These are phyloP conservation scores for Pluvianellus socialis DNA, from an alignment of 2,113 vertebrate species.

Conservation along the genomic window DNA sequence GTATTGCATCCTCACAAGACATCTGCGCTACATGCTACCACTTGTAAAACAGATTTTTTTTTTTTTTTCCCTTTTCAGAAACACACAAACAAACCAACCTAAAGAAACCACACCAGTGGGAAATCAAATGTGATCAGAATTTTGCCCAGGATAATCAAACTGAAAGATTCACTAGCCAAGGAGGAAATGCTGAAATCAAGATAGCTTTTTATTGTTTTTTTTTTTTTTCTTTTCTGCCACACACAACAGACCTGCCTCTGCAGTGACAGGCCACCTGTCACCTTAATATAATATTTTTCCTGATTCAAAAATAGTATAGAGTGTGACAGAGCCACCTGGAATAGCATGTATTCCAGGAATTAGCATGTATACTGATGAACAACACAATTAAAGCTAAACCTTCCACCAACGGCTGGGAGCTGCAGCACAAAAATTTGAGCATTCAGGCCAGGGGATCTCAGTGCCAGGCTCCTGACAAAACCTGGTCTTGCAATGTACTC, in stretches of 20 bases:
- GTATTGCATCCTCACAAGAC: not conserved
- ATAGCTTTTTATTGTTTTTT: not conserved
- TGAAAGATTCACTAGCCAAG: not conserved
- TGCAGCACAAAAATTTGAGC: not conserved
- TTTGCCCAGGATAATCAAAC: not conserved
- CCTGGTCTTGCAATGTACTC: not conserved
- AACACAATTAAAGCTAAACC: not conserved
- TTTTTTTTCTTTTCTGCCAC: not conserved
- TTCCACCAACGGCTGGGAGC: not conserved
- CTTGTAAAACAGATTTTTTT: not conserved
- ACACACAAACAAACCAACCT: not conserved
- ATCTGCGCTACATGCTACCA: not conserved
- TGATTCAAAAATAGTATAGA: not conserved
- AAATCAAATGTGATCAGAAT: not conserved
- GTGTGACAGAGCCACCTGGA: not conserved
- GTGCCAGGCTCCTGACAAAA: not conserved
- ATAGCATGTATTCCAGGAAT: no score
- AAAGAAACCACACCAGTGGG: not conserved
- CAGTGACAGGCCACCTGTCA: constrained; percentile 9
- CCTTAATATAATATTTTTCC: not conserved
- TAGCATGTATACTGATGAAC: not conserved
- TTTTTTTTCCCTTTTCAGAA: not conserved
- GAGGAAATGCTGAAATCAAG: not conserved
- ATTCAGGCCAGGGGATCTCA: not conserved
- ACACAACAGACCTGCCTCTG: not conserved